Percentiles rank a stretch among this genome's conserved stretches.
Conservation (phyloP, 2,888 invertebrate genomes). For the Machimus atricapillus region DNA sequence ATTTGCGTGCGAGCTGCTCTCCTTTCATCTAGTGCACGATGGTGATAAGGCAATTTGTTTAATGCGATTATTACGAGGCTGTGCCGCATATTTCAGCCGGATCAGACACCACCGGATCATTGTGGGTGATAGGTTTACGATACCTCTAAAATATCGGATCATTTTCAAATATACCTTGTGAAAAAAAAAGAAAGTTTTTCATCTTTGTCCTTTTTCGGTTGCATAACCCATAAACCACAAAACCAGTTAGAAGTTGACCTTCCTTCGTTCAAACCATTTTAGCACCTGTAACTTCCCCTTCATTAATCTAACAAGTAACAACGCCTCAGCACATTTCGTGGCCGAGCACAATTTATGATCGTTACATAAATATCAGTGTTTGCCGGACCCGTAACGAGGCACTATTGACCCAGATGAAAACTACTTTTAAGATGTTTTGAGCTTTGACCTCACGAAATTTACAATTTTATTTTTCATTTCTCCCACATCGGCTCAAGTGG, state of each 20-base stretch:
- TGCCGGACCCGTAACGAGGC: neutral
- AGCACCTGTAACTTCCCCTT: neutral
- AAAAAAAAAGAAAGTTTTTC: neutral
- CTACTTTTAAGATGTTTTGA: neutral
- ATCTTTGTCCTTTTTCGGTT: neutral
- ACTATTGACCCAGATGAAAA: neutral
- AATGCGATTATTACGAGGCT: conserved; percentile 16
- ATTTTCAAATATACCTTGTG: neutral
- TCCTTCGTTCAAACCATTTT: neutral
- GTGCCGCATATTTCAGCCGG: neutral
- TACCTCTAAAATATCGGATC: neutral
- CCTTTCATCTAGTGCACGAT: neutral
- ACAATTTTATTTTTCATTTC: neutral
- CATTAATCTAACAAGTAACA: neutral
- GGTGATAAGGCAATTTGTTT: neutral
- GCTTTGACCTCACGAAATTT: conserved; percentile 6
- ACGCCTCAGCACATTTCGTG: neutral
- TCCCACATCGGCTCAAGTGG: neutral
- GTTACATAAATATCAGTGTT: neutral
- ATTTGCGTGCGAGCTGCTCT: neutral
- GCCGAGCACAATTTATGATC: neutral
- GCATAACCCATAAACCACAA: neutral
- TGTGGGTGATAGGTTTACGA: neutral
- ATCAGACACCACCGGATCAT: neutral
- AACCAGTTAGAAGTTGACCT: neutral